Evolutionary conservation across 2,888 invertebrate species (phyloP).

Genomic region (Lasioglossum marginatum): DNA sequence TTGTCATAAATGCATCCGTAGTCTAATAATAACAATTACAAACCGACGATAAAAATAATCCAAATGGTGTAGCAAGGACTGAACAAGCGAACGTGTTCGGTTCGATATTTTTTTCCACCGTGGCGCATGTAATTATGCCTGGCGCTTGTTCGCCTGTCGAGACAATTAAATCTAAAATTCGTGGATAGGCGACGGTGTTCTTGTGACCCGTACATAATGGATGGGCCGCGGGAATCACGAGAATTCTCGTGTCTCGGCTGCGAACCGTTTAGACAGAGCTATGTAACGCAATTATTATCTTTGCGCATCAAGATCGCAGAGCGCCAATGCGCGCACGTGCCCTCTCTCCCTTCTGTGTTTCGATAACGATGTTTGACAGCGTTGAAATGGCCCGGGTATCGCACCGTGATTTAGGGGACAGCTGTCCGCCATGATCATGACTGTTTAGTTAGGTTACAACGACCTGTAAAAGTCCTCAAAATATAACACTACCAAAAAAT

Average conservation of each 20-base stretch:
- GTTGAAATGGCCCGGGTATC: slow-evolving; percentile 23
- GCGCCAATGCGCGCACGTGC: background rate
- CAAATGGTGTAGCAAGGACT: background rate
- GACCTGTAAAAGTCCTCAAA: background rate
- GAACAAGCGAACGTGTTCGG: background rate
- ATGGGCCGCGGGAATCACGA: slow-evolving; percentile 25
- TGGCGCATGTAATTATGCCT: slow-evolving; percentile 27
- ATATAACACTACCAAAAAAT: background rate
- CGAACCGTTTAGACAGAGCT: slow-evolving; percentile 27
- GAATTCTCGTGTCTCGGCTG: slow-evolving; percentile 31
- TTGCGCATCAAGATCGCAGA: slow-evolving; percentile 32
- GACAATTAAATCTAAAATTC: slow-evolving; percentile 35
- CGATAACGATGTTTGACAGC: slow-evolving; percentile 39
- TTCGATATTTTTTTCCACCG: slow-evolving; percentile 7
- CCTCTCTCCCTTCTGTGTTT: background rate
- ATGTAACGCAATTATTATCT: slow-evolving; percentile 46
- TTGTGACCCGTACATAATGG: slow-evolving; percentile 28
- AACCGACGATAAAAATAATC: background rate
- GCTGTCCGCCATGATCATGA: slow-evolving; percentile 6
- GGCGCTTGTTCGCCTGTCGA: slow-evolving; percentile 16
- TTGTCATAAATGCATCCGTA: no score
- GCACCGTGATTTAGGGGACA: slow-evolving; percentile 14
- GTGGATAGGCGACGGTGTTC: background rate
- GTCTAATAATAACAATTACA: background rate
- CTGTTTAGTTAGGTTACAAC: background rate